phyloP scores from a whole-genome alignment of 1,140 invertebrate genomes.

The Drosophila mojavensis region DNA sequence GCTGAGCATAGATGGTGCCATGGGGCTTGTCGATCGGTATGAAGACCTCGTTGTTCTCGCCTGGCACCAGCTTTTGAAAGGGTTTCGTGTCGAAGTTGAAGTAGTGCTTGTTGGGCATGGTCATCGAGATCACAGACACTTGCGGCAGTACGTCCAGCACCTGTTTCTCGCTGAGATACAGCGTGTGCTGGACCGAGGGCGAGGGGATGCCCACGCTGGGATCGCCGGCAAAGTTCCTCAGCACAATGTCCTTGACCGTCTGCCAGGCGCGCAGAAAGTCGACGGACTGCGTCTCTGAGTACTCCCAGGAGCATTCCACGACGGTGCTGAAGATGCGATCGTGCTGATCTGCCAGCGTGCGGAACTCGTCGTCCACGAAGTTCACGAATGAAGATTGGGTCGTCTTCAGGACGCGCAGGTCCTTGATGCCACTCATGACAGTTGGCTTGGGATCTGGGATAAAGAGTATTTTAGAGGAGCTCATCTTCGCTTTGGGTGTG shows the following conservation, averaged over 20 bases:
- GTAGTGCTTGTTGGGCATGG: constrained; percentile 92
- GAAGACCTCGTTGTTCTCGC: constrained; percentile 88
- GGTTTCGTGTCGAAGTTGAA: constrained; percentile 89
- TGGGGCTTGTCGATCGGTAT: constrained; percentile 90
- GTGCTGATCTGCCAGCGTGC: constrained; percentile 89
- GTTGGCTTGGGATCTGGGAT: constrained; percentile 83
- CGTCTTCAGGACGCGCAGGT: constrained; percentile 89
- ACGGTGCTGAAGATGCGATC: constrained; percentile 90
- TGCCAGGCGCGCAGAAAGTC: constrained; percentile 88
- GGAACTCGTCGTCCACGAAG: constrained; percentile 90
- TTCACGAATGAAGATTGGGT: constrained; percentile 91
- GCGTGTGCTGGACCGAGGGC: constrained; percentile 90
- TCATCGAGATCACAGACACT: constrained; percentile 89
- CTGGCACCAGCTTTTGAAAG: constrained; percentile 87
- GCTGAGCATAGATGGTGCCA: constrained; percentile 89
- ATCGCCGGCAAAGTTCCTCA: constrained; percentile 90
- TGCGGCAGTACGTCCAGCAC: constrained; percentile 88
- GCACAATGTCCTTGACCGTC: constrained; percentile 88
- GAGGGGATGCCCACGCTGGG: constrained; percentile 88
- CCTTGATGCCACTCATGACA: constrained; percentile 87
- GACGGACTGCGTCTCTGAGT: constrained; percentile 86
- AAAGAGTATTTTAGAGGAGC: not conserved
- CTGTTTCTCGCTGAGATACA: constrained; percentile 88
- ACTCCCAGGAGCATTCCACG: constrained; percentile 89
- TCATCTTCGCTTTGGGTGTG: not conserved